Base-by-base conservation (phyloP, 2,888 invertebrate genomes). In the Chironomus tentans region DNA sequence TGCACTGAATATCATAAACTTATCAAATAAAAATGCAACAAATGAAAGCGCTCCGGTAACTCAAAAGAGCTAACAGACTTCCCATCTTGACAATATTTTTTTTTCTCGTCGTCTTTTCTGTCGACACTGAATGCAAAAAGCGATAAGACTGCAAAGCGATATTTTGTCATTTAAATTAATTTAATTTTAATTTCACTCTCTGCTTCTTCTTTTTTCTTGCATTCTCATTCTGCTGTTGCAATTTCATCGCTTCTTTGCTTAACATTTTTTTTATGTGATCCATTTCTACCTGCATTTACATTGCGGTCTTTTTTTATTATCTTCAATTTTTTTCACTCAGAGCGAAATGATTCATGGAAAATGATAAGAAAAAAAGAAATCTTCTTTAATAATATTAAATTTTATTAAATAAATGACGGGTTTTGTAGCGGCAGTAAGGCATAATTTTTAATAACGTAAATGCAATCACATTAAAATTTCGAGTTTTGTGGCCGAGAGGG, bases 101-200 rank as follows among this genome's bases (percentile, higher is more conserved):
- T 38, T 10, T 18, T 56, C 56, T 18, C n/a, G 15, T 56, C 56
- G 18, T 56, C 38, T 56, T 56, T 15, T 7, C n/a, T 65, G 65
- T 24, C 21, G 65, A 65, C 65, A 65, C 22, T 18, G 22, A 65
- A 65, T 21, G 24, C 21, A 24, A 24, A 65, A 22, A 24, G 21
- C 65, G 65, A 65, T 24, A 65, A 65, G 65, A 65, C 24, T 24
- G 56, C 56, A 56, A 56, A 56, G 56, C 56, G 56, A 56, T 56
- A 24, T 65, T 65, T 24, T 65, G 65, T 65, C 65, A 65, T 65
- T 65, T 65, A 65, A 65, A 65, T 65, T 65, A 65, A 65, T 65
- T 65, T 65, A 65, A 65, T 65, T 65, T 65, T 65, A 65, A 65
- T 65, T 65, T 65, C 65, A 24, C 22, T 65, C 6, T 56, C 56